Evolutionary conservation across 2,888 invertebrate genomes (phyloP).

Genomic region (Drymonia ruficornis): DNA sequence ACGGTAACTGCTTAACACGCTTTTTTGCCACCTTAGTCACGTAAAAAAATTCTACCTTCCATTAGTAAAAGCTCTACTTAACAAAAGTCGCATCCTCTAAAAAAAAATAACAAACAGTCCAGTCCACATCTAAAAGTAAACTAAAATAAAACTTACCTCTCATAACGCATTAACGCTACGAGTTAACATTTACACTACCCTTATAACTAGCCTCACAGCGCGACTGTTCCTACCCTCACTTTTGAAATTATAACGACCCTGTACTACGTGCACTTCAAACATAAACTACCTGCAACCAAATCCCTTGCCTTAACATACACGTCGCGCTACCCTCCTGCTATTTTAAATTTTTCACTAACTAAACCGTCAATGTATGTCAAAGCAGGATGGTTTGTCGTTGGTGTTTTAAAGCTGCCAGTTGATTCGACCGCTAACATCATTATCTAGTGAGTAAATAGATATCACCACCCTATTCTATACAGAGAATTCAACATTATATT

Average conservation of each 20-base stretch:
- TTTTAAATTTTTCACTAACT: not conserved
- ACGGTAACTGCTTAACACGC: no score
- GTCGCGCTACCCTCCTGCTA: not conserved
- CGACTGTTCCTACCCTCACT: slow-evolving; percentile 36
- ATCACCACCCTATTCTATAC: slow-evolving; percentile 14
- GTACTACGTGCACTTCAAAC: slow-evolving; percentile 7
- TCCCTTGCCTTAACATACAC: not conserved
- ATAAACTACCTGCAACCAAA: not conserved
- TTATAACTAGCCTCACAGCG: slow-evolving; percentile 39
- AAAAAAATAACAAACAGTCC: not conserved
- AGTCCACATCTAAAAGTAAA: slow-evolving; percentile 6
- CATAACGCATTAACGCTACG: slow-evolving; percentile 22
- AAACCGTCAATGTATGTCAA: slow-evolving; percentile 11
- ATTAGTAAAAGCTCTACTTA: no score
- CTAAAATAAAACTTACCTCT: slow-evolving; percentile 26
- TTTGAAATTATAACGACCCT: slow-evolving; percentile 46
- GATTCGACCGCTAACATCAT: slow-evolving; percentile 34
- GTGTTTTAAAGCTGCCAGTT: not conserved
- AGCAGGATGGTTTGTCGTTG: not conserved
- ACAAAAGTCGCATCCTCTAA: not conserved
- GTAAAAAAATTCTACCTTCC: no score
- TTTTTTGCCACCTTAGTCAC: no score
- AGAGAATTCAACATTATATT: slow-evolving; percentile 17
- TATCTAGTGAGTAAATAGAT: slow-evolving; percentile 38
- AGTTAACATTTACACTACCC: slow-evolving; percentile 38